These are phyloP conservation scores for Deroplatys truncata DNA, from an alignment of 2,888 invertebrate species.

Conservation along the genomic window DNA sequence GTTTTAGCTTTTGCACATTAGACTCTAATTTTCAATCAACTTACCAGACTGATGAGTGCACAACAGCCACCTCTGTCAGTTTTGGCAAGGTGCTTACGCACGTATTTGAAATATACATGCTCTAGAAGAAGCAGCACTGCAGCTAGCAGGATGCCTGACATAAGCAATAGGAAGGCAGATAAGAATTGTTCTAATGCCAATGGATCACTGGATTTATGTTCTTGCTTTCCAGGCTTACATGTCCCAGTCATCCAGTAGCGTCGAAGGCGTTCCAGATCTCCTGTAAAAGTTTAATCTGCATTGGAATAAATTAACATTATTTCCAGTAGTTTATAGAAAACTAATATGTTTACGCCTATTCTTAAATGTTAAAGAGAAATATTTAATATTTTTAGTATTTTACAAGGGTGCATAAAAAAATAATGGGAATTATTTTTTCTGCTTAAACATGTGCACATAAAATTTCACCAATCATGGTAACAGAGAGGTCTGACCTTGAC, in stretches of 20 bases:
- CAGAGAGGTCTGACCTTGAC: too few species aligned
- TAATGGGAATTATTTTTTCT: too few species aligned
- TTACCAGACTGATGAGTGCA: slow-evolving; percentile 89
- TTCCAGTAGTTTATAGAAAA: too few species aligned
- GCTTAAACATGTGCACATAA: too few species aligned
- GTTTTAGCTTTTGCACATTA: too few species aligned
- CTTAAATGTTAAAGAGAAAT: too few species aligned
- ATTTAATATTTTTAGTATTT: too few species aligned
- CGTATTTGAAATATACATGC: slow-evolving; percentile 92
- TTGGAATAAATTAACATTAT: neutral
- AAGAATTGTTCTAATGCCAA: slow-evolving; percentile 92
- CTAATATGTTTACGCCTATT: too few species aligned
- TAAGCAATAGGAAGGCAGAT: slow-evolving; percentile 91
- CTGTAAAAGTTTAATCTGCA: slow-evolving; percentile 41
- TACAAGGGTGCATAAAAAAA: too few species aligned
- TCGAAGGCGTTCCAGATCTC: slow-evolving; percentile 90
- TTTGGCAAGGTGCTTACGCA: slow-evolving; percentile 80
- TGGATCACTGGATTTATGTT: slow-evolving; percentile 86
- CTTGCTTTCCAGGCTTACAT: slow-evolving; percentile 87
- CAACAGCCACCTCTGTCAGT: slow-evolving; percentile 89
- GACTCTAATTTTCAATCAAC: slow-evolving; percentile 37
- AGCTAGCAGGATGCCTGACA: slow-evolving; percentile 90
- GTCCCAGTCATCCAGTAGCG: slow-evolving; percentile 97
- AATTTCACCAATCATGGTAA: too few species aligned
- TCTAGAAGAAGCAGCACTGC: slow-evolving; percentile 83